Percentiles rank a stretch among this genome's conserved stretches.
These are phyloP conservation scores for Chrysoperla carnea DNA, from an alignment of 1,140 invertebrate genomes.

Conservation along the genomic window DNA sequence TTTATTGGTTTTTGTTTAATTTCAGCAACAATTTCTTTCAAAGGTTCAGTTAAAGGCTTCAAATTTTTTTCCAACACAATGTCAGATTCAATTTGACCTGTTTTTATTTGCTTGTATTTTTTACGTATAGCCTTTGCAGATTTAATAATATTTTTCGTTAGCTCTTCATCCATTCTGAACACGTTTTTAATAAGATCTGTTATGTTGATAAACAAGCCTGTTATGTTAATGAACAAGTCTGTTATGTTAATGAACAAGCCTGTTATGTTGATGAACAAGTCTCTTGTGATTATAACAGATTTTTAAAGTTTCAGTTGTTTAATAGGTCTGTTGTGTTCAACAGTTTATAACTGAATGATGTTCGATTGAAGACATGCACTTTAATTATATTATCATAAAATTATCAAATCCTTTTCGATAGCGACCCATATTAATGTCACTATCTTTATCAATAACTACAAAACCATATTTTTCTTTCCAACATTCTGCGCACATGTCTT, in stretches of 20 bases:
- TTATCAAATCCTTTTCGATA: constrained; percentile 14
- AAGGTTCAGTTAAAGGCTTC: constrained; percentile 5
- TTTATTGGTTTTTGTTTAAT: background rate
- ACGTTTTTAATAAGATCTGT: background rate
- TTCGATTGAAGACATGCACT: background rate
- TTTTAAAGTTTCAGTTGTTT: background rate
- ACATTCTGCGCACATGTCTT: constrained; percentile 12
- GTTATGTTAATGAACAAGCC: background rate
- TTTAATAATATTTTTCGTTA: constrained; percentile 1
- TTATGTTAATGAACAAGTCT: background rate
- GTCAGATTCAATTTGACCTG: background rate
- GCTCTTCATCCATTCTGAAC: background rate
- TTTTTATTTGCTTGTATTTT: constrained; percentile 1
- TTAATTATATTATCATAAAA: constrained; percentile 4
- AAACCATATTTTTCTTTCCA: constrained; percentile 14
- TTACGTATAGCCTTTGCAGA: background rate
- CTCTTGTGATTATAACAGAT: background rate
- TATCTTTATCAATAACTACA: constrained; percentile 15
- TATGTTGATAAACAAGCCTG: background rate
- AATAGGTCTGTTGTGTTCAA: background rate
- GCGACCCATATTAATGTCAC: constrained; percentile 9
- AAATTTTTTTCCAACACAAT: constrained; percentile 4
- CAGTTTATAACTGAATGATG: background rate
- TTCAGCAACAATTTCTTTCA: constrained; percentile 4
- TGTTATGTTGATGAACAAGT: background rate